Conservation (phyloP, 2,888 invertebrate genomes). For the Meloe dianella region DNA sequence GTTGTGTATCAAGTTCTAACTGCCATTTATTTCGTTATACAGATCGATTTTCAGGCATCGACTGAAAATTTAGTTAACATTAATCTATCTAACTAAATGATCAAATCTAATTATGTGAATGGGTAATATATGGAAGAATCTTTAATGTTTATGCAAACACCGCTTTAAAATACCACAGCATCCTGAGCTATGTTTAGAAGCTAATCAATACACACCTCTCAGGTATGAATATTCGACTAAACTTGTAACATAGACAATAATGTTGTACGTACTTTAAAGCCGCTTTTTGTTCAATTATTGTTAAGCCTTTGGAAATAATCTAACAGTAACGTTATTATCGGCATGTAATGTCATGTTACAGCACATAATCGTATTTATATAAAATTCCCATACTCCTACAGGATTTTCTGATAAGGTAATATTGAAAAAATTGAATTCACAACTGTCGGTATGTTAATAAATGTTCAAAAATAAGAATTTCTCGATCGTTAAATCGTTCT, state of each 20-base stretch:
- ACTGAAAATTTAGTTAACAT: too few species aligned
- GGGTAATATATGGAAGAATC: not conserved
- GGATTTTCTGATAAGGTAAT: too few species aligned
- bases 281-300: too few species aligned
- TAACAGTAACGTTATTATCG: too few species aligned
- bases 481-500: not conserved
- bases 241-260: not conserved
- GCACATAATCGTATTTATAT: not conserved
- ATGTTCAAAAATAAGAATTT: not conserved
- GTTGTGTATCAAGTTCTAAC: too few species aligned
- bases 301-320: not conserved
- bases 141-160: not conserved
- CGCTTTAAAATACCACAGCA: constrained; percentile 14
- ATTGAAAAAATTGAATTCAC: too few species aligned
- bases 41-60: too few species aligned
- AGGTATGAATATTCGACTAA: not conserved
- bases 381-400: not conserved
- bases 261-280: not conserved
- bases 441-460: not conserved
- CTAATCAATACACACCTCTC: constrained; percentile 29
- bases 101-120: too few species aligned
- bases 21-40: too few species aligned
- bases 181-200: constrained; percentile 32
- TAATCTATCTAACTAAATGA: too few species aligned
- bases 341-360: too few species aligned